Conservation (phyloP, 1,140 invertebrate genomes). For the Drosophila lacertosa region DNA sequence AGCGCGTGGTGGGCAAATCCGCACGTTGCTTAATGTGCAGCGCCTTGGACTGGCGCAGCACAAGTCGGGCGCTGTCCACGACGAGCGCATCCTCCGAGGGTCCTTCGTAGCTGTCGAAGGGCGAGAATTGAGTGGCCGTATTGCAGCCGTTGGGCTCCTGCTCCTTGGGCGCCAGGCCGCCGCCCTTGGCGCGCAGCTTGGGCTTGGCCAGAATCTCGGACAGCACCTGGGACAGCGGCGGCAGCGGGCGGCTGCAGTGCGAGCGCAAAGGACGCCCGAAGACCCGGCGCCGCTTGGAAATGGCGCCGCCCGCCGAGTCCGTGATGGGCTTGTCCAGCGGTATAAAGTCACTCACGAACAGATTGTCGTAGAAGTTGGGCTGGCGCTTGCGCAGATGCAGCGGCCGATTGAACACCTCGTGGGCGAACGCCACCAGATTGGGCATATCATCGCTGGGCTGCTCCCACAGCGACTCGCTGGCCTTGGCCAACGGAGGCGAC, state of each 20-base stretch:
- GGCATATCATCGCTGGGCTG: conserved; percentile 30
- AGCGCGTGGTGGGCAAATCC: conserved; percentile 29
- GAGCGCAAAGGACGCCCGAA: background rate
- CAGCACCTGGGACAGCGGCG: conserved; percentile 46
- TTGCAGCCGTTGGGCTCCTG: background rate
- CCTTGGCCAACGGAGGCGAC: background rate
- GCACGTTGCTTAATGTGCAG: conserved; percentile 23
- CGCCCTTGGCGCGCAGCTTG: conserved; percentile 37
- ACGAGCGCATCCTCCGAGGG: conserved; percentile 63
- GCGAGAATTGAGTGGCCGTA: conserved; percentile 51
- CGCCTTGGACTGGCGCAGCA: conserved; percentile 35
- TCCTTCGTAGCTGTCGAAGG: conserved; percentile 58
- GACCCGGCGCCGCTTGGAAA: conserved; percentile 42
- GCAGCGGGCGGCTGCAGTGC: conserved; percentile 37
- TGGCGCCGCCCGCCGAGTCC: conserved; percentile 50
- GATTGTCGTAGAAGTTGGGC: conserved; percentile 19
- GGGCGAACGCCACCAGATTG: conserved; percentile 26
- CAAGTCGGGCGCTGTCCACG: conserved; percentile 23
- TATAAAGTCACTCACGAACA: conserved; percentile 47
- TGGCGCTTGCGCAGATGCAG: conserved; percentile 11
- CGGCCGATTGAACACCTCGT: conserved; percentile 39
- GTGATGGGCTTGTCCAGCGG: conserved; percentile 53
- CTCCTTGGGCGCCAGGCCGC: conserved; percentile 9
- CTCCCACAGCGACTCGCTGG: conserved; percentile 26
- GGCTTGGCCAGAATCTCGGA: conserved; percentile 10